A percentile compares a stretch with the other conserved stretches of the same genome.
Evolutionary conservation across 53 echinoderm and acorn worm genomes (phyloP).

Genomic region (Echinometra lucunter): DNA sequence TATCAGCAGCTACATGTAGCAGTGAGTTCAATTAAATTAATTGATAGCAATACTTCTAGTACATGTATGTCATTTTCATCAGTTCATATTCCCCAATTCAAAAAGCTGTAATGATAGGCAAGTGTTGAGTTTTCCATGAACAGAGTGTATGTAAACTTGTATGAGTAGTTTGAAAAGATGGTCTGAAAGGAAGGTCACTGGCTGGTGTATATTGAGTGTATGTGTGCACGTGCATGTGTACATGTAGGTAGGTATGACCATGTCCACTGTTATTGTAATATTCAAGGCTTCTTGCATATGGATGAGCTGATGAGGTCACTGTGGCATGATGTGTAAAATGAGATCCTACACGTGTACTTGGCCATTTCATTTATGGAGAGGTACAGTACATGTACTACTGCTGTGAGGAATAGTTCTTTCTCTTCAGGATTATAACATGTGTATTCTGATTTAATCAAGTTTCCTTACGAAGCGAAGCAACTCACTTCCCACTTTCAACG

Average conservation of each 20-base stretch:
- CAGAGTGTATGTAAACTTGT: neutral
- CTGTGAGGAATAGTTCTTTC: neutral
- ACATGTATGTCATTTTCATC: neutral
- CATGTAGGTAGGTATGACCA: neutral
- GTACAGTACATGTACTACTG: neutral
- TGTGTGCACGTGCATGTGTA: neutral
- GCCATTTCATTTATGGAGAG: too few species aligned
- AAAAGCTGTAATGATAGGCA: neutral
- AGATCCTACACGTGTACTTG: conserved; percentile 42
- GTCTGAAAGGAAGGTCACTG: neutral
- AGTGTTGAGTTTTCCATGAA: neutral
- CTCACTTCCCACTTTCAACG: neutral
- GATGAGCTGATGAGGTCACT: conserved; percentile 26
- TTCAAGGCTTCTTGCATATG: neutral
- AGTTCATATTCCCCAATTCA: neutral
- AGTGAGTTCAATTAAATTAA: neutral
- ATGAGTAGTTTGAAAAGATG: neutral
- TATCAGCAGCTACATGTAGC: neutral
- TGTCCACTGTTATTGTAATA: neutral
- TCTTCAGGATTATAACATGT: neutral
- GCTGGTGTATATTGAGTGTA: neutral
- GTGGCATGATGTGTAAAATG: neutral
- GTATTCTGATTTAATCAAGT: neutral
- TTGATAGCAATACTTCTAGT: neutral
- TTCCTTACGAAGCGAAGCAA: neutral